Evolutionary conservation across 2,888 invertebrate species (phyloP).

Genomic region (Pseudococcus jackbeardsleyi): DNA sequence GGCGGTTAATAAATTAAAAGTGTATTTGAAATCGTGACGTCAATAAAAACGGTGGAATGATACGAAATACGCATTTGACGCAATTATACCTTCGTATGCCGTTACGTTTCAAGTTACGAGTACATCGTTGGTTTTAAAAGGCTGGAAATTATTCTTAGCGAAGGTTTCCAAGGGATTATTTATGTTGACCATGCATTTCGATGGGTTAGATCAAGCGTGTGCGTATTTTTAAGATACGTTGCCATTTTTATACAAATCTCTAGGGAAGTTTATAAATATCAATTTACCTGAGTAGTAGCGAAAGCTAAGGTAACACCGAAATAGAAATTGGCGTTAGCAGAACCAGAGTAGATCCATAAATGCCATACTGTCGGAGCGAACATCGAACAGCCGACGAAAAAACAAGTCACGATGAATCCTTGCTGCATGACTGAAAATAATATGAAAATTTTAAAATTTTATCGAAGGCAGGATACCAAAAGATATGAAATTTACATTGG

Average conservation of each 20-base stretch:
- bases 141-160: background rate
- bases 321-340: slow-evolving; percentile 99
- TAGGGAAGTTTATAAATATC: background rate
- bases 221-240: background rate
- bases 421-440: slow-evolving; percentile 88
- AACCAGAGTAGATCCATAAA: slow-evolving; percentile 97
- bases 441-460: background rate
- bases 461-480: background rate
- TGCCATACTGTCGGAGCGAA: slow-evolving; percentile 97
- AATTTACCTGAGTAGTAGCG: slow-evolving; percentile 83
- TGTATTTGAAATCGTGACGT: background rate
- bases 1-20: slow-evolving; percentile 14
- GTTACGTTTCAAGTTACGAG: slow-evolving; percentile 10
- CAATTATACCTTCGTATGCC: background rate
- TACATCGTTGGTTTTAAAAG: background rate
- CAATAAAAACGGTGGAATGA: background rate
- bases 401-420: slow-evolving; percentile 91
- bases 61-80: background rate
- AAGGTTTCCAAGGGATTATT: background rate
- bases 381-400: slow-evolving; percentile 88
- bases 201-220: background rate
- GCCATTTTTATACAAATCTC: background rate
- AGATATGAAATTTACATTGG: slow-evolving; percentile 77
- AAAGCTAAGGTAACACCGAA: slow-evolving; percentile 97
- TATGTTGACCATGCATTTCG: background rate